phyloP scores from a whole-genome alignment of 92 coral and sea anemone genomes.

The Paramuricea clavata region DNA sequence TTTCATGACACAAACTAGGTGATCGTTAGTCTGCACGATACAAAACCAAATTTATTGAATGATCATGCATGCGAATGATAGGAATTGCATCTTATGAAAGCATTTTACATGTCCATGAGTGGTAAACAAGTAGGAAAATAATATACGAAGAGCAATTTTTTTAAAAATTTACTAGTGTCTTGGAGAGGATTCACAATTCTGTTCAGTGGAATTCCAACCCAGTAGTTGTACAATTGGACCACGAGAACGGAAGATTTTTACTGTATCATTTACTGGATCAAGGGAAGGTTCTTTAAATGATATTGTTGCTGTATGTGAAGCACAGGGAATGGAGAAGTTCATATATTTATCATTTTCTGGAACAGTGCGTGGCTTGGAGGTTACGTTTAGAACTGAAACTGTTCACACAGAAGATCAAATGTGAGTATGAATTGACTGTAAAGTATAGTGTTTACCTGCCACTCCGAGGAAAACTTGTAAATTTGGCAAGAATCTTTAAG shows the following conservation, averaged over 20 bases:
- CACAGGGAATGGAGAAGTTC: slow-evolving; percentile 83
- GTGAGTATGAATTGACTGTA: slow-evolving; percentile 40
- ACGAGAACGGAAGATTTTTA: slow-evolving; percentile 80
- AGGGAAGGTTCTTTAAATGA: slow-evolving; percentile 81
- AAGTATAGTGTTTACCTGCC: neutral
- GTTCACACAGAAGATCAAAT: neutral
- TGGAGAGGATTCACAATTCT: slow-evolving; percentile 46
- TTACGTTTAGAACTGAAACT: slow-evolving; percentile 63
- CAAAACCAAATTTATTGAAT: too few relatives aligned
- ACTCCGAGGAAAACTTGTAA: neutral
- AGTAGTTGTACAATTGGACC: slow-evolving; percentile 75
- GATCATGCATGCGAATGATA: too few relatives aligned
- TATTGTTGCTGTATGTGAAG: slow-evolving; percentile 80
- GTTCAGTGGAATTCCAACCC: slow-evolving; percentile 84
- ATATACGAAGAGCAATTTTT: neutral
- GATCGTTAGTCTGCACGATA: too few relatives aligned
- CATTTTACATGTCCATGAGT: too few relatives aligned
- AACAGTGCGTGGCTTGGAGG: slow-evolving; percentile 86
- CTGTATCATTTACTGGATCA: slow-evolving; percentile 80
- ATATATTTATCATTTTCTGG: slow-evolving; percentile 80
- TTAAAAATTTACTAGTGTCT: slow-evolving; percentile 3
- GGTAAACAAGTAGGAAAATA: too few relatives aligned
- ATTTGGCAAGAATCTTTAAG: neutral
- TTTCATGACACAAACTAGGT: too few relatives aligned
- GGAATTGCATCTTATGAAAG: too few relatives aligned